Conservation (phyloP, 2,797 vertebrate species). For the Betta splendens region DNA sequence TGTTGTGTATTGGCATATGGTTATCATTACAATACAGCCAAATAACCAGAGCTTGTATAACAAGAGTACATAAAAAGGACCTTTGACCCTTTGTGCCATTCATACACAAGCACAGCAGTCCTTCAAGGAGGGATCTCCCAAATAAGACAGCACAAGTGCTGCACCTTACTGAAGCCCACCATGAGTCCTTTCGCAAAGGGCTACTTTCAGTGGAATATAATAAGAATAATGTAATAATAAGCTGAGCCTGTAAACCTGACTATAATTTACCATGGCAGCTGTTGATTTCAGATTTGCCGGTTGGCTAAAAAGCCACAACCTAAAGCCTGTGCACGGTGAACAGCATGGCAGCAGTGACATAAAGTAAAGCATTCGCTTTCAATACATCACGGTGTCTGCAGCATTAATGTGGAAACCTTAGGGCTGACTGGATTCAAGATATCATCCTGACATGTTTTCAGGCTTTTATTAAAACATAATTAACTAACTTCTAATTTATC, state of each 20-base stretch:
- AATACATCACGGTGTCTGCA: not conserved
- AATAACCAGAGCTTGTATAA: no score
- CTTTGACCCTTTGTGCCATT: no score
- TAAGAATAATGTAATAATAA: not conserved
- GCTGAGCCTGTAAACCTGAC: not conserved
- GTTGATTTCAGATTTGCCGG: not conserved
- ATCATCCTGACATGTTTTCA: no score
- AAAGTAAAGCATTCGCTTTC: not conserved
- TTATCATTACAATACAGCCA: not conserved
- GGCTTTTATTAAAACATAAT: constrained; percentile 4
- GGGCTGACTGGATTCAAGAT: no score
- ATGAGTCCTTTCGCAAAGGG: not conserved
- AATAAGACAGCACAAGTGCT: constrained; percentile 1
- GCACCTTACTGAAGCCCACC: not conserved
- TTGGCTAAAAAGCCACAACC: not conserved
- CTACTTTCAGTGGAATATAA: not conserved
- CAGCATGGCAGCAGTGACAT: not conserved
- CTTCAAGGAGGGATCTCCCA: not conserved
- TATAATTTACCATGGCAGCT: not conserved
- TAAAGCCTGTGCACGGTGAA: not conserved
- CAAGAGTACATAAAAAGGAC: no score
- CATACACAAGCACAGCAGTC: no score
- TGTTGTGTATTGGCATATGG: not conserved
- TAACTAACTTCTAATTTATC: not conserved
- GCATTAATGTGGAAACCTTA: constrained; percentile 12